phyloP scores from a whole-genome alignment of 2,113 vertebrate species.

The Pluvianellus socialis region DNA sequence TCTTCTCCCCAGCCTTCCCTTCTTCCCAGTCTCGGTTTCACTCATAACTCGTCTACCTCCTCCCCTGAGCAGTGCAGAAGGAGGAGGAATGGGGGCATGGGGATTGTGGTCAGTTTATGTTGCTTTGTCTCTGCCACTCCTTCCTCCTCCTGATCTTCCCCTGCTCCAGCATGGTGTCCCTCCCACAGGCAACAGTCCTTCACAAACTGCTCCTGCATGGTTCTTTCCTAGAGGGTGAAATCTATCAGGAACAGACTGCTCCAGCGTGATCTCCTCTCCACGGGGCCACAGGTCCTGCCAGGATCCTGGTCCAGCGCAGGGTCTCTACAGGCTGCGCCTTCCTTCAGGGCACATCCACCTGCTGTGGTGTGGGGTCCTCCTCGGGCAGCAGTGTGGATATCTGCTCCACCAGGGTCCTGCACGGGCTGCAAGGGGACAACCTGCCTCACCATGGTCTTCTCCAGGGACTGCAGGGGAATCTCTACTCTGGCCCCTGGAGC shows the following conservation, averaged over 20 bases:
- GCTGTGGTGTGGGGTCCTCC: background rate
- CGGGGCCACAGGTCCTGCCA: background rate
- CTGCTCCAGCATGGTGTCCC: background rate
- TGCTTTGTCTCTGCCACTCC: background rate
- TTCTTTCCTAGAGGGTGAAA: background rate
- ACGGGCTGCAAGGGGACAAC: background rate
- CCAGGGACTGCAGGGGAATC: background rate
- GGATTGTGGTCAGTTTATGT: background rate
- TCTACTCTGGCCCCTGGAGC: rapidly evolving
- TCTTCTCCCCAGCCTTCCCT: background rate
- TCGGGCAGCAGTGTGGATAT: rapidly evolving
- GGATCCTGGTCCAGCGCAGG: background rate
- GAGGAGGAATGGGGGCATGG: background rate
- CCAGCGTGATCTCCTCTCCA: background rate
- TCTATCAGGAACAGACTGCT: background rate
- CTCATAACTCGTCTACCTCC: background rate
- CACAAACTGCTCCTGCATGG: background rate
- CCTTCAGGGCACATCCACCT: background rate
- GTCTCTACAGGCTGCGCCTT: background rate
- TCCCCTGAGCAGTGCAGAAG: background rate
- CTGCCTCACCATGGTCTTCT: background rate
- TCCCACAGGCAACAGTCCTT: background rate
- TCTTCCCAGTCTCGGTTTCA: background rate
- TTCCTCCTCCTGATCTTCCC: background rate
- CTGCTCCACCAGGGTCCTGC: background rate